Evolutionary conservation across 2,888 invertebrate genomes (phyloP), one percentile per base, ranked within the genome.

Genomic region (Phania funesta): DNA sequence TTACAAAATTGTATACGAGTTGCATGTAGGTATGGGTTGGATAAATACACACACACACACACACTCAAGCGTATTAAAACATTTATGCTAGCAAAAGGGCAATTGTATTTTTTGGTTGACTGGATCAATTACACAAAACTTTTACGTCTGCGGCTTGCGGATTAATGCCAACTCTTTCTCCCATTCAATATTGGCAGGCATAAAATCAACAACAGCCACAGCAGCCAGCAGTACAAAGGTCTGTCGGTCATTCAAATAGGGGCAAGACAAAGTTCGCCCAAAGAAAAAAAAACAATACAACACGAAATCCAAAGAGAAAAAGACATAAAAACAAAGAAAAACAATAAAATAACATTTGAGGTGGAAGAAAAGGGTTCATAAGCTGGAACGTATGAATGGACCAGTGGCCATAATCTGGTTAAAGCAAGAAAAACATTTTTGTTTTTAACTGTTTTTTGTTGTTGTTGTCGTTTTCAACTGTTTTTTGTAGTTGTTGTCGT

Each of bases 91-190:
- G 44, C 64, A 78, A 74, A 82, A 78, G 74, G 70, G 68, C 78
- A 82, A 70, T 70, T 82, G 82, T 82, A 76, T 60, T 78, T 82
- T 82, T 75, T 82, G 78, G 82, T 82, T 82, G 82, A 58, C 78
- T 78, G 82, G 78, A 82, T 82, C 82, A 82, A 82, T 82, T 82
- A 82, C 82, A 78, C 78, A 75, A 82, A 82, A 82, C 78, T 82
- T 82, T 78, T 78, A 82, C 82, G 82, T 82, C 82, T 82, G 82
- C 77, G 82, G 82, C 82, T 82, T 82, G 74, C 68, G 78, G 78
- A 82, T 82, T 78, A 82, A 78, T 75, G 78, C 82, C 65, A 82
- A 82, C 74, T 75, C 74, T 5, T 44, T 52, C 74, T 41, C 20
- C n/a, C 52, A 29, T 70, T 29, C 78, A 60, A 54, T 70, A 74